Base-by-base conservation (phyloP, 2,888 invertebrate genomes). In the Agrochola macilenta region DNA sequence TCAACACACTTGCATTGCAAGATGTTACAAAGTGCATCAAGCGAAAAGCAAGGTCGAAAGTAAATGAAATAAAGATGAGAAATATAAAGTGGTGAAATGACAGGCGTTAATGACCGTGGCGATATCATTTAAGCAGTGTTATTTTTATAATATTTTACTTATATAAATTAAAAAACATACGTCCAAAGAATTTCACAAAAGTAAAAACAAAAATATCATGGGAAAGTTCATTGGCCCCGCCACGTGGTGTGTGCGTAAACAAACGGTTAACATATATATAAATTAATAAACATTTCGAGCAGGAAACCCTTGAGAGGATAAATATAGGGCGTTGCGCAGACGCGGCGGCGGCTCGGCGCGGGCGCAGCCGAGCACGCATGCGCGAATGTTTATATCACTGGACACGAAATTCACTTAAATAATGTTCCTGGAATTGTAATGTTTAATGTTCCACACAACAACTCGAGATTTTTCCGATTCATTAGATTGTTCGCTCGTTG, bases 221-320 rank as follows among this genome's bases (percentile, higher is more conserved):
- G 76, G 66, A 78, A 90, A 93, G 96, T 93, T 95, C 95, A 84
- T 91, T 92, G 95, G 84, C 92, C 94, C 84, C 79, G 91, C 92
- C 95, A 95, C 95, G 95, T 96, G 96, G 93, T 91, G 87, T 82
- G 85, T 90, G 89, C 87, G 94, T 95, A 95, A 96, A 95, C 95
- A 95, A 95, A 94, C 91, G 90, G 92, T 92, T 92, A 93, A 93
- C 89, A 93, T 93, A 93, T 93, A 93, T 93, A 93, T 92, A 95
- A 95, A 95, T 95, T 94, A 94, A 94, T 95, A 96, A 95, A 94
- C 94, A 93, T 94, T 93, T 92, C 90, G 89, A 91, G 92, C 93
- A 95, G 95, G 94, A 95, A 96, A 94, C 95, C 94, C 96, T 96
- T 94, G 93, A 93, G 93, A 91, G 91, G 94, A 91, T 96, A 96